Conservation (phyloP, 2,113 vertebrate species). For the Cololabis saira region DNA sequence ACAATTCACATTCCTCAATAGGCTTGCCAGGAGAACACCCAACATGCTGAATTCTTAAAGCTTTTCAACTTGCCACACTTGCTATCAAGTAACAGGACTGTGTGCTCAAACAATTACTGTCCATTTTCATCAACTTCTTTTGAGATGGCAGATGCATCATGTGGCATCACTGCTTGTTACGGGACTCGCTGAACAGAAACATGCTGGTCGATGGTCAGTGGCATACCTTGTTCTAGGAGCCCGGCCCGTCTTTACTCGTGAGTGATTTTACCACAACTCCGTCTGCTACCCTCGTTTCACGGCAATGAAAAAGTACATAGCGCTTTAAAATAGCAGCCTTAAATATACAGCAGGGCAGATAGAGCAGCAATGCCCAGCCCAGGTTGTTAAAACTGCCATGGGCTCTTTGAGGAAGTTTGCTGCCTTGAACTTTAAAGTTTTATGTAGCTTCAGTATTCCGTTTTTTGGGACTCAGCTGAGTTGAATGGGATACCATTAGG, state of each 20-base stretch:
- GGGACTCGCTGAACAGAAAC: slow-evolving; percentile 52
- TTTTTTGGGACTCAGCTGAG: slow-evolving; percentile 31
- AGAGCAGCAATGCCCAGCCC: slow-evolving; percentile 62
- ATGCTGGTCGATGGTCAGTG: slow-evolving; percentile 49
- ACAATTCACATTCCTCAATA: slow-evolving; percentile 54
- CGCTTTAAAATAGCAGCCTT: slow-evolving; percentile 76
- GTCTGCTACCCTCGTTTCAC: slow-evolving; percentile 65
- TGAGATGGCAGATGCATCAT: slow-evolving; percentile 24
- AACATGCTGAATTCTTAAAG: slow-evolving; percentile 41
- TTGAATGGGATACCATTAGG: slow-evolving; percentile 11
- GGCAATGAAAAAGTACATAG: slow-evolving; percentile 71
- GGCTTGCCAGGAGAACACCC: slow-evolving; percentile 46
- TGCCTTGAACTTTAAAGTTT: slow-evolving; percentile 61
- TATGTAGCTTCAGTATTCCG: slow-evolving; percentile 39
- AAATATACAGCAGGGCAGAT: slow-evolving; percentile 77
- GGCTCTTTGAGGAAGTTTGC: slow-evolving; percentile 56
- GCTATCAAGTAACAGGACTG: slow-evolving; percentile 48
- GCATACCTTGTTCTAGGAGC: slow-evolving; percentile 61
- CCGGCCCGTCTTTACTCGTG: slow-evolving; percentile 48
- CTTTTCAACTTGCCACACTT: slow-evolving; percentile 23
- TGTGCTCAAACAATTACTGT: slow-evolving; percentile 41
- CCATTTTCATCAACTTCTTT: slow-evolving; percentile 38
- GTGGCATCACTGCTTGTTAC: slow-evolving; percentile 48
- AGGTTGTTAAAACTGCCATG: slow-evolving; percentile 74
- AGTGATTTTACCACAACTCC: slow-evolving; percentile 55